Percentiles rank a stretch among this genome's conserved stretches.
Conservation (phyloP, 2,113 vertebrate genomes). For the Nesoenas mayeri region DNA sequence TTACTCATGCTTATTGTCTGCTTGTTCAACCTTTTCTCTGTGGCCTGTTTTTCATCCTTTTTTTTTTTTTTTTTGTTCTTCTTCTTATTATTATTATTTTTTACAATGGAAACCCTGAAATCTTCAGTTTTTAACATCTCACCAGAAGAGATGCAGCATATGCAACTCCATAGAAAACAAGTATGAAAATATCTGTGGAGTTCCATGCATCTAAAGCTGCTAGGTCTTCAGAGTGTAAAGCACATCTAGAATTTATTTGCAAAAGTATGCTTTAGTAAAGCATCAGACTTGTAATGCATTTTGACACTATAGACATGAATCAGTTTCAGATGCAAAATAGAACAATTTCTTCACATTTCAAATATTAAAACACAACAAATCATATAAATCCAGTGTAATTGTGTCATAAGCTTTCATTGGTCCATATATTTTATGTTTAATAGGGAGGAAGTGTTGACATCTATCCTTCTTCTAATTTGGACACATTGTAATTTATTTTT, state of each 20-base stretch:
- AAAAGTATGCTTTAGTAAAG: neutral
- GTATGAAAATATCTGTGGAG: neutral
- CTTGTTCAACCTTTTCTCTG: neutral
- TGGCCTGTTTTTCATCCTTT: neutral
- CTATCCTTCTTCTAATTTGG: neutral
- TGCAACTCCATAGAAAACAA: neutral
- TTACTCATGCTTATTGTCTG: neutral
- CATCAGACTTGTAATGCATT: neutral
- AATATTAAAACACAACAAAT: neutral
- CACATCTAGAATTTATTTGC: neutral
- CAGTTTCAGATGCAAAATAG: neutral
- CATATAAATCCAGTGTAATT: neutral
- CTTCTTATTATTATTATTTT: too few relatives aligned
- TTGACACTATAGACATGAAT: neutral
- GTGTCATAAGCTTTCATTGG: neutral
- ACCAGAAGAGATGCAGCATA: neutral
- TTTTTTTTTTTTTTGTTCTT: neutral
- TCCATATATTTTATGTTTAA: neutral
- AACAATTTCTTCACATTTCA: neutral
- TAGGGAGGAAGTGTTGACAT: neutral
- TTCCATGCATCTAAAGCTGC: neutral
- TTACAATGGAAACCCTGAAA: neutral
- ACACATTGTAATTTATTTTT: neutral
- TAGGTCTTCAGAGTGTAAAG: neutral
- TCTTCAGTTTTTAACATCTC: neutral